phyloP scores from a whole-genome alignment of 1,140 invertebrate species.

The Capitella teleta region DNA sequence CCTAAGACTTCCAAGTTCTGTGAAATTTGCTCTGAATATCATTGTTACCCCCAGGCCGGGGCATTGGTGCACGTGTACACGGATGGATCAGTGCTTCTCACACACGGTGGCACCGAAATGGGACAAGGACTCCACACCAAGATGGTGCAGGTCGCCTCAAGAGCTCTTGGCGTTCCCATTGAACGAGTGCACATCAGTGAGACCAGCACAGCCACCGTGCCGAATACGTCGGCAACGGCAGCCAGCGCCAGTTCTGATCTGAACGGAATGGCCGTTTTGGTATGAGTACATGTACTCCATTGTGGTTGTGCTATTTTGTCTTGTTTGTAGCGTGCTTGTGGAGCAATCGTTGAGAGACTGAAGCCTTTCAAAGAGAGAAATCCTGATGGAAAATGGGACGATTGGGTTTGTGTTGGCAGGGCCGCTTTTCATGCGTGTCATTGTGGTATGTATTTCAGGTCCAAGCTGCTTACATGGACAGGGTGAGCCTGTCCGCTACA shows the following conservation, averaged over 20 bases:
- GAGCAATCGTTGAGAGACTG: constrained; percentile 62
- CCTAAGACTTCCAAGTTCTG: too few relatives aligned
- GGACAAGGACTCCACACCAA: constrained; percentile 91
- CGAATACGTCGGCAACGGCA: constrained; percentile 84
- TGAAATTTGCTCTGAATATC: too few relatives aligned
- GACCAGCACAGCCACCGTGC: constrained; percentile 84
- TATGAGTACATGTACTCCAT: constrained; percentile 23
- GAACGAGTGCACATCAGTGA: constrained; percentile 77
- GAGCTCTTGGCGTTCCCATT: constrained; percentile 58
- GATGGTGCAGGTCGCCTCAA: constrained; percentile 57
- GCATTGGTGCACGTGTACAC: constrained; percentile 74
- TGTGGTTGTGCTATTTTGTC: too few relatives aligned
- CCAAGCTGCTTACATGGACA: constrained; percentile 60
- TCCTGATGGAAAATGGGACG: constrained; percentile 71
- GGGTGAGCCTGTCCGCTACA: constrained; percentile 70
- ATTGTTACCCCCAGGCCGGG: constrained; percentile 49
- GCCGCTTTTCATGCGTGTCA: too few relatives aligned
- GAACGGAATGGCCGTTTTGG: constrained; percentile 86
- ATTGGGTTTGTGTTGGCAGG: constrained; percentile 61
- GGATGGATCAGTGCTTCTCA: constrained; percentile 80
- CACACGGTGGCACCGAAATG: constrained; percentile 86
- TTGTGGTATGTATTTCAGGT: constrained; percentile 18
- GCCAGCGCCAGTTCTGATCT: constrained; percentile 84
- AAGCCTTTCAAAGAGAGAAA: constrained; percentile 63
- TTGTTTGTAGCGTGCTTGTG: constrained; percentile 61